Conservation (phyloP, 2,888 invertebrate species). For the Patella pellucida region DNA sequence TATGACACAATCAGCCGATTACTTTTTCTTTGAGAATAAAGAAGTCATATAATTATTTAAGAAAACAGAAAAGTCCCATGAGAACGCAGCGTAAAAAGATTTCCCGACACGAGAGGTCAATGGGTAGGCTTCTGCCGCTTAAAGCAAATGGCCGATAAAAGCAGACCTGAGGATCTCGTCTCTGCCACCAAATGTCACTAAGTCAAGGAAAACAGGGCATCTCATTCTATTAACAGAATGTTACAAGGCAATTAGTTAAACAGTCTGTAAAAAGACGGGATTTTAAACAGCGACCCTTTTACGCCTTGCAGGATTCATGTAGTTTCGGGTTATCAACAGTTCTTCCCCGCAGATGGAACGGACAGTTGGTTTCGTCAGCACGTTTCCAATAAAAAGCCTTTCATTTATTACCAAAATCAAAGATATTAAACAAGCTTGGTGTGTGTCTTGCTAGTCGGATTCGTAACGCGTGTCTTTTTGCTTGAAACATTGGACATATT, state of each 20-base stretch:
- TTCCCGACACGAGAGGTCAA: no score
- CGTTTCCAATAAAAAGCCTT: conserved; percentile 3
- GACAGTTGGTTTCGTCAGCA: conserved; percentile 5
- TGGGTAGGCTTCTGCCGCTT: no score
- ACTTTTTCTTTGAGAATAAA: no score
- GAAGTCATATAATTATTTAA: no score
- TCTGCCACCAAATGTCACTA: neutral
- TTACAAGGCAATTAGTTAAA: conserved; percentile 5
- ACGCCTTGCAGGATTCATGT: conserved; percentile 2
- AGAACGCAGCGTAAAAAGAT: no score
- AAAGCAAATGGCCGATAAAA: no score
- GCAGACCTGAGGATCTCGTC: no score
- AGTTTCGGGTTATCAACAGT: neutral
- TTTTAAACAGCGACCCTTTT: conserved; percentile 1
- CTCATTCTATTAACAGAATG: conserved; percentile 10
- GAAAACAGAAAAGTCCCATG: no score
- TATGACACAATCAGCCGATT: no score
- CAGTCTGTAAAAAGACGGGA: neutral
- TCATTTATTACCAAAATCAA: conserved; percentile 11
- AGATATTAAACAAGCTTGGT: conserved; percentile 7
- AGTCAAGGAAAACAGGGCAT: conserved; percentile 5
- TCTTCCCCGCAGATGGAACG: neutral
- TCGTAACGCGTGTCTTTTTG: conserved; percentile 9
- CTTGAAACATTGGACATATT: conserved; percentile 9
- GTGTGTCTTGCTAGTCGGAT: neutral